Evolutionary conservation across 2,888 invertebrate genomes (phyloP).

Genomic region (Strigamia crassipes): DNA sequence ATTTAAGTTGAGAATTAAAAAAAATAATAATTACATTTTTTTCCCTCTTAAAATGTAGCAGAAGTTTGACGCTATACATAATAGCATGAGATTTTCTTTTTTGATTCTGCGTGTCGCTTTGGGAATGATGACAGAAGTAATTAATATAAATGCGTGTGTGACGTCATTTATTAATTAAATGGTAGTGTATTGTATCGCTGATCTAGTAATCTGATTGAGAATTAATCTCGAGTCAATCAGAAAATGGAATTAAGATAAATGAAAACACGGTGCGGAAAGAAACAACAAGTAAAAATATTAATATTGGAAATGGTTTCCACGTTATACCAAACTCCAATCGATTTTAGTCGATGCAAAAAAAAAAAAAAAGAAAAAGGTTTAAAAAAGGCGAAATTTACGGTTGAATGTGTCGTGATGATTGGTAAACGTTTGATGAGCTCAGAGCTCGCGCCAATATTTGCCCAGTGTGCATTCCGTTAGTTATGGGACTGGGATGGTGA

Average conservation of each 20-base stretch:
- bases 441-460: conserved; percentile 24
- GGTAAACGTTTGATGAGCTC: conserved; percentile 24
- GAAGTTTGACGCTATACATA: neutral
- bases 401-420: neutral
- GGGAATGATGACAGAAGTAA: neutral
- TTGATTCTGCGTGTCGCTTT: neutral
- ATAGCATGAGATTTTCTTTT: neutral
- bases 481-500: conserved; percentile 23
- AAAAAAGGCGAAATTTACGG: neutral
- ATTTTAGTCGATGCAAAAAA: neutral
- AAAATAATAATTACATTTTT: neutral
- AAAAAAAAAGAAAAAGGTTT: too few species aligned
- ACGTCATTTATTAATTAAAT: conserved; percentile 32
- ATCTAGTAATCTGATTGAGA: conserved; percentile 5
- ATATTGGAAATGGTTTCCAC: neutral
- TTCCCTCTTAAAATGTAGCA: neutral
- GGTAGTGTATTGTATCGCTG: neutral
- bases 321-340: neutral
- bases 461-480: conserved; percentile 42
- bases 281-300: neutral
- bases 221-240: neutral
- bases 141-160: neutral
- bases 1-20: neutral
- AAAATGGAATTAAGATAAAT: conserved; percentile 5
- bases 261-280: neutral